Evolutionary conservation across 1,140 invertebrate genomes (phyloP).

Genomic region (Neelides sp.): DNA sequence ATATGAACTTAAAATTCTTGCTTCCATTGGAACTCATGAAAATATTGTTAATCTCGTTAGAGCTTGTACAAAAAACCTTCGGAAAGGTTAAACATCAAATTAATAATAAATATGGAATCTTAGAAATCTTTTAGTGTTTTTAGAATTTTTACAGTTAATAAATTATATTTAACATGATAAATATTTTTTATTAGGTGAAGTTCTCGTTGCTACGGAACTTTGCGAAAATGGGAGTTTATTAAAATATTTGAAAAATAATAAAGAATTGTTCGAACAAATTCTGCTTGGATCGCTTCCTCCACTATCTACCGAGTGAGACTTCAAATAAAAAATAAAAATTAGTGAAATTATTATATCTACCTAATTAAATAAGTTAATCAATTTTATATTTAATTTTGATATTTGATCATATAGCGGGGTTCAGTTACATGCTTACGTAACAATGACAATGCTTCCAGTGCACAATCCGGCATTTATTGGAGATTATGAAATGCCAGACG

Average conservation of each 20-base stretch:
- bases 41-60: slow-evolving; percentile 17
- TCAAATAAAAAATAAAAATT: too few relatives aligned
- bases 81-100: slow-evolving; percentile 8
- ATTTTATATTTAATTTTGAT: background rate
- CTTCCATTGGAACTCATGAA: slow-evolving; percentile 11
- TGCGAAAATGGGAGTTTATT: slow-evolving; percentile 18
- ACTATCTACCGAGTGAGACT: background rate
- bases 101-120: background rate
- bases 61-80: slow-evolving; percentile 19
- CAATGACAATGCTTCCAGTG: background rate
- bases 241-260: slow-evolving; percentile 12
- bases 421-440: background rate
- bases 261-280: slow-evolving; percentile 9
- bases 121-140: background rate
- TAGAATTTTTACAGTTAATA: background rate
- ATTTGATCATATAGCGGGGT: background rate
- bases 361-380: background rate
- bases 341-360: background rate
- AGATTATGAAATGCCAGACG: background rate
- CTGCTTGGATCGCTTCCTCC: background rate
- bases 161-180: background rate
- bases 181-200: slow-evolving; percentile 13
- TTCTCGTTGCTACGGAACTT: slow-evolving; percentile 12
- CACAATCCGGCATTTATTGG: background rate
- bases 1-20: slow-evolving; percentile 20